Percentiles rank a stretch among this genome's conserved stretches.
Evolutionary conservation across 2,113 vertebrate species (phyloP).

Genomic region (Cottus gobio): DNA sequence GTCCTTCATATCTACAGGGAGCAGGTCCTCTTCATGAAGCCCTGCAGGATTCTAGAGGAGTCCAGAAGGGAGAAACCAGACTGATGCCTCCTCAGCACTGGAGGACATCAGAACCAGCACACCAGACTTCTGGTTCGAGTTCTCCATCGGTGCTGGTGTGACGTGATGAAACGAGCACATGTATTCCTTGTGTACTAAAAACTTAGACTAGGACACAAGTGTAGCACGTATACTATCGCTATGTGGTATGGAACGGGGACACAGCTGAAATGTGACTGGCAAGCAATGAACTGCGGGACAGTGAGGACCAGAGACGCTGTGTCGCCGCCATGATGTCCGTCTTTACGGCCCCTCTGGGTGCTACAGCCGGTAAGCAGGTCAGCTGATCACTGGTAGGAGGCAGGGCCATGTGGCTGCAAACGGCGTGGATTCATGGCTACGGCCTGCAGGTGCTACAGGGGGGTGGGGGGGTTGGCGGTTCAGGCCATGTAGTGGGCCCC

Average conservation of each 20-base stretch:
- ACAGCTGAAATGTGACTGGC: background rate
- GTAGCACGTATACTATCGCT: no score
- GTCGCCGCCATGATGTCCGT: background rate
- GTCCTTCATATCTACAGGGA: background rate
- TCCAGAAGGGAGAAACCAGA: no score
- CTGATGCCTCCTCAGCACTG: background rate
- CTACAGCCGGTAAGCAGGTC: background rate
- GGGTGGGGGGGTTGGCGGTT: conserved; percentile 51
- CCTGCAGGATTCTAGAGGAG: no score
- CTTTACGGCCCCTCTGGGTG: background rate
- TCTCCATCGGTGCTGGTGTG: background rate
- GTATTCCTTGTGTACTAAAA: background rate
- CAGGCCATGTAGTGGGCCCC: conserved; percentile 85
- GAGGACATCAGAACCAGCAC: background rate
- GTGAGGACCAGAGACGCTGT: background rate
- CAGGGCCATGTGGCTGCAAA: background rate
- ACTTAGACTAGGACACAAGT: no score
- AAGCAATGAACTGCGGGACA: background rate
- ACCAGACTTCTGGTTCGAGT: background rate
- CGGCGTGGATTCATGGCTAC: conserved; percentile 15
- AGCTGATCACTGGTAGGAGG: background rate
- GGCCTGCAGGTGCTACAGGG: background rate
- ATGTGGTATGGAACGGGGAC: background rate
- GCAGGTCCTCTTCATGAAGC: background rate
- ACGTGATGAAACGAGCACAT: background rate